These are phyloP conservation scores for Cryptus armator DNA, from an alignment of 2,888 invertebrate genomes.

Conservation along the genomic window DNA sequence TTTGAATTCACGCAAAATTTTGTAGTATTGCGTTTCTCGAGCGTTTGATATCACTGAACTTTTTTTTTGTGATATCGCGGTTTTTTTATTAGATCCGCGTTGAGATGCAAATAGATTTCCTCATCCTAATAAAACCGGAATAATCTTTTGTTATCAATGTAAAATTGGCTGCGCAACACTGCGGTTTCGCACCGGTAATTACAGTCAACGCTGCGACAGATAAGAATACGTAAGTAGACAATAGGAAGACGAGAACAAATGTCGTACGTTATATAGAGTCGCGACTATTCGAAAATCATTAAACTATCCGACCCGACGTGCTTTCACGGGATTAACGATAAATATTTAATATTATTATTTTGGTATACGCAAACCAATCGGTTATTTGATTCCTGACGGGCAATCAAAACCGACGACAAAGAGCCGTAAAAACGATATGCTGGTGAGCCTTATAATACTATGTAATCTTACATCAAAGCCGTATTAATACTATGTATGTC, in stretches of 20 bases:
- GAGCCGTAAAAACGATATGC: conserved; percentile 59
- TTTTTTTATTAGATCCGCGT: no score
- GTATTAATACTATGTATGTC: conserved; percentile 31
- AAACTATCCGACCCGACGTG: conserved; percentile 13
- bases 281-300: conserved; percentile 13
- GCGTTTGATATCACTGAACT: no score
- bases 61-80: no score
- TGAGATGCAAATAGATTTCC: no score
- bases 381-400: conserved; percentile 26
- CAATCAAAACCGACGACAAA: conserved; percentile 47
- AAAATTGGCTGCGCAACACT: conserved; percentile 52
- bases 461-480: conserved; percentile 52
- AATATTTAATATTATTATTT: conserved; percentile 22
- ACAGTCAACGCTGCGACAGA: conserved; percentile 21
- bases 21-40: no score
- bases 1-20: no score
- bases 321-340: conserved; percentile 30
- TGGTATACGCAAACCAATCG: conserved; percentile 59
- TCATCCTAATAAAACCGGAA: neutral
- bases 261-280: conserved; percentile 24
- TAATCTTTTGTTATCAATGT: conserved; percentile 26
- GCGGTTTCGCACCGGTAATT: conserved; percentile 28
- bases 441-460: conserved; percentile 51
- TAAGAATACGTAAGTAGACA: conserved; percentile 26
- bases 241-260: conserved; percentile 61